Base-by-base conservation (phyloP, 2,113 vertebrate genomes). In the Bagarius yarrelli region DNA sequence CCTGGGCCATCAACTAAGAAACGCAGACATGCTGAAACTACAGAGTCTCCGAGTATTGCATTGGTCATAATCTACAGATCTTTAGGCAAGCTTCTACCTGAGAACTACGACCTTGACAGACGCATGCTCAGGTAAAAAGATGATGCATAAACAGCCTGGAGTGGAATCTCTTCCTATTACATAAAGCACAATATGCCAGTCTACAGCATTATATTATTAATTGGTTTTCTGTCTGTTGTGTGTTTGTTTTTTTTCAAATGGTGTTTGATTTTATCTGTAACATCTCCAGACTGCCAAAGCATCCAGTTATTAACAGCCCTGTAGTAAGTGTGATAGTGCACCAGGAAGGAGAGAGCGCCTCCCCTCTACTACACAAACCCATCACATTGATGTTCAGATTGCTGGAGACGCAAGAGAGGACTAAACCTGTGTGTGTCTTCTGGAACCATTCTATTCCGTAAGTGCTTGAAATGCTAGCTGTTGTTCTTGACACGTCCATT, bases 361-460 rank as follows among this genome's bases (percentile, higher is more conserved):
- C 91, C 16, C 72, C 86, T 71, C 85, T 89, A 8, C 63, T 90
- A 85, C 92, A 91, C 70, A 91, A 86, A 77, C 94, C 95, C 0
- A 55, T 96, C 63, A 92, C 90, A 74, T 86, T 96, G 85, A 91
- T 95, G 56, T 93, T 94, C 0, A 44, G 88, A 75, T 91, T 97
- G 88, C 89, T 96, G 91, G 93, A 95, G 89, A 94, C 94, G 0
- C 90, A 94, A 80, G 95, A 95, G 85, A 94, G 95, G 50, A 95
- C 91, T 0, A 96, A 96, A 87, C 95, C 95, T 0, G 89, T 95
- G 81, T 97, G 95, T 11, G 95, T 97, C 80, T 95, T 93, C 91
- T 97, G 95, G 95, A 96, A 97, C 87, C 95, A 95, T 81, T 95
- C 95, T 30, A 87, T 95, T 44, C 81, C 1, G 95, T 96, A 89